These are phyloP conservation scores for Oligia strigilis DNA, from an alignment of 2,888 invertebrate genomes.

Conservation along the genomic window DNA sequence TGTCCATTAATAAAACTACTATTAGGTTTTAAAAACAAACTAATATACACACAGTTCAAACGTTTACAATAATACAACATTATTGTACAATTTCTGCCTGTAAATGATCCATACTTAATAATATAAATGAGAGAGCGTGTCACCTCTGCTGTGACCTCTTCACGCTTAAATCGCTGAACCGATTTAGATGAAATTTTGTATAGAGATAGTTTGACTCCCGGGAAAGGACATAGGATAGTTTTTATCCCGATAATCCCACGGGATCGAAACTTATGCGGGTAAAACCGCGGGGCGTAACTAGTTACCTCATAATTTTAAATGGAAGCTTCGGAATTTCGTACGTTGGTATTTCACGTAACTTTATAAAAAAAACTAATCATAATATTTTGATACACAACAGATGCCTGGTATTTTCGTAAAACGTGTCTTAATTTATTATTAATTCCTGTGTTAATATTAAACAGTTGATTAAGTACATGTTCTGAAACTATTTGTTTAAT, in stretches of 20 bases:
- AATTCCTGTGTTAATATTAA: conserved; percentile 15
- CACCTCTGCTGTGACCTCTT: no score
- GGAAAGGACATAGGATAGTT: no score
- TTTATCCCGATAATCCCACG: no score
- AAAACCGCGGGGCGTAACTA: no score
- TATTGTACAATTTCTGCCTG: neutral
- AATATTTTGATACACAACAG: conserved; percentile 33
- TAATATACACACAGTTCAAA: neutral
- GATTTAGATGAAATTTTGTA: no score
- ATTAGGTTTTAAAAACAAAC: neutral
- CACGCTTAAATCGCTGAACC: no score
- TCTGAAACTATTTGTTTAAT: conserved; percentile 15
- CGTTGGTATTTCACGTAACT: neutral
- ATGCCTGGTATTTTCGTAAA: conserved; percentile 26
- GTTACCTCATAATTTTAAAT: neutral
- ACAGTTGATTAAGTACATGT: conserved; percentile 20
- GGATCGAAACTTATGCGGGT: no score
- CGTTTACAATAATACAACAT: neutral
- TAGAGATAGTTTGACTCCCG: no score
- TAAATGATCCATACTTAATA: neutral
- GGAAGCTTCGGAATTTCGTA: neutral
- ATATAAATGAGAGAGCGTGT: no score
- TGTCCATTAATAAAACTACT: neutral
- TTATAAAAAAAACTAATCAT: neutral
- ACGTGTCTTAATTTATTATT: conserved; percentile 27